Evolutionary conservation across 2,797 vertebrate genomes (phyloP).

Genomic region (Dryobates pubescens): DNA sequence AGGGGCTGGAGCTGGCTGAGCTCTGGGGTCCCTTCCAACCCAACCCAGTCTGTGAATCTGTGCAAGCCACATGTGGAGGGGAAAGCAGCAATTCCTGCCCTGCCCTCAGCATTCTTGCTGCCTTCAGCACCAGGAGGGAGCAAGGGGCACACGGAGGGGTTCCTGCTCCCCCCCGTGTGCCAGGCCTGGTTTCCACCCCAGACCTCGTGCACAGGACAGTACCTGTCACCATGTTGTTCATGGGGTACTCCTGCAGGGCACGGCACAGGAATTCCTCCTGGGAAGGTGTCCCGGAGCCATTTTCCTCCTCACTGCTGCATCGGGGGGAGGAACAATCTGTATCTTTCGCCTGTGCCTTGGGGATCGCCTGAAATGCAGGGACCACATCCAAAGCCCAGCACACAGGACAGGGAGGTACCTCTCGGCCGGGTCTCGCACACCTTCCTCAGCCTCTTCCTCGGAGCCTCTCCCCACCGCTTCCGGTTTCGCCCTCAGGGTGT

Average conservation of each 20-base stretch:
- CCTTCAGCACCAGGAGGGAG: no score
- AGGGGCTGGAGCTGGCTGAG: no score
- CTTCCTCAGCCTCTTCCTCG: background rate
- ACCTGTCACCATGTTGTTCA: constrained; percentile 87
- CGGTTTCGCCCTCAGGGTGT: background rate
- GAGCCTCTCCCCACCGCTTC: background rate
- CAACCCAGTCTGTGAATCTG: no score
- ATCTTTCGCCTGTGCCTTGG: fast-evolving
- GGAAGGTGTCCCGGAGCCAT: constrained; percentile 1
- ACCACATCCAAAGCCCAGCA: fast-evolving
- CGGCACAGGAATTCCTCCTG: constrained; percentile 55
- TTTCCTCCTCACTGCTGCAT: constrained; percentile 48
- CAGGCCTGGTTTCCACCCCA: background rate
- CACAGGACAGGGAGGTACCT: constrained; percentile 50
- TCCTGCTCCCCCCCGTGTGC: background rate
- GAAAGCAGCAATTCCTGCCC: no score
- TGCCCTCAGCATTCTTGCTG: no score
- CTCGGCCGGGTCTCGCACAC: background rate
- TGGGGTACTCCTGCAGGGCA: constrained; percentile 77
- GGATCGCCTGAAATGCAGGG: fast-evolving
- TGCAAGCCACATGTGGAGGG: no score
- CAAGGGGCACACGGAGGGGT: fast-evolving
- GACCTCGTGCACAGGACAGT: background rate
- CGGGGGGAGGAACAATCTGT: fast-evolving
- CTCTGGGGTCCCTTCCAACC: no score